Evolutionary conservation across 2,113 vertebrate species (phyloP).

Genomic region (Indicator indicator): DNA sequence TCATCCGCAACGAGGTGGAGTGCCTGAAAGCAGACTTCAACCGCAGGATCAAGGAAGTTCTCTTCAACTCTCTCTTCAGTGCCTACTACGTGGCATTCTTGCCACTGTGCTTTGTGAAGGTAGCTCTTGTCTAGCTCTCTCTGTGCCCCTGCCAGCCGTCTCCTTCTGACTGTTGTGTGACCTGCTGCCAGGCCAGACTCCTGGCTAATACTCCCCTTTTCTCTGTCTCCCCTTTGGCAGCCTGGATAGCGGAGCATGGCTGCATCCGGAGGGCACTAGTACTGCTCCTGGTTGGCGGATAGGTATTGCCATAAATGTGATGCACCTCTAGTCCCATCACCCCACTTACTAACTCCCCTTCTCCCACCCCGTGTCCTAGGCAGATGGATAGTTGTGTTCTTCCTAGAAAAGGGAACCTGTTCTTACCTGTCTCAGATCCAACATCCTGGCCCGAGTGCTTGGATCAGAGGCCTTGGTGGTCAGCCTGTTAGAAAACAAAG

Average conservation of each 20-base stretch:
- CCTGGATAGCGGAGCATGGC: slow-evolving; percentile 81
- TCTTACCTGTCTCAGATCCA: not conserved
- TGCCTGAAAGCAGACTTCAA: slow-evolving; percentile 98
- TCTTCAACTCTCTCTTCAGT: slow-evolving; percentile 99
- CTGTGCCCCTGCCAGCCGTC: not conserved
- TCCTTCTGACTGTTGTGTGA: slow-evolving; percentile 54
- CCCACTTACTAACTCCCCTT: slow-evolving; percentile 64
- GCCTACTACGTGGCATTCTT: slow-evolving; percentile 98
- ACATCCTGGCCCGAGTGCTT: not conserved
- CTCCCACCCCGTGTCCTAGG: slow-evolving; percentile 21
- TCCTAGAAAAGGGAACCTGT: slow-evolving; percentile 9
- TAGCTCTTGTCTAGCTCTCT: slow-evolving; percentile 59
- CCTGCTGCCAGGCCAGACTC: slow-evolving; percentile 54
- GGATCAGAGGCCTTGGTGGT: slow-evolving; percentile 30
- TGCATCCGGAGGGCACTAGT: slow-evolving; percentile 81
- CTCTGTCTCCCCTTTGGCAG: slow-evolving; percentile 85
- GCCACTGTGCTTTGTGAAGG: slow-evolving; percentile 98
- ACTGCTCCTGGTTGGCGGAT: slow-evolving; percentile 81
- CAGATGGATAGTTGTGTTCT: slow-evolving; percentile 34
- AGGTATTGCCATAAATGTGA: slow-evolving; percentile 81
- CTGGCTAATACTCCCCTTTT: slow-evolving; percentile 81
- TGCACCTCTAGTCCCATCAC: slow-evolving; percentile 72
- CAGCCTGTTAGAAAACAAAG: not conserved
- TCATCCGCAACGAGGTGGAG: slow-evolving; percentile 96
- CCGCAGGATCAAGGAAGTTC: slow-evolving; percentile 97